Evolutionary conservation across 2,113 vertebrate genomes (phyloP), one percentile per base, ranked within the genome.

Genomic region (Abramis brama): DNA sequence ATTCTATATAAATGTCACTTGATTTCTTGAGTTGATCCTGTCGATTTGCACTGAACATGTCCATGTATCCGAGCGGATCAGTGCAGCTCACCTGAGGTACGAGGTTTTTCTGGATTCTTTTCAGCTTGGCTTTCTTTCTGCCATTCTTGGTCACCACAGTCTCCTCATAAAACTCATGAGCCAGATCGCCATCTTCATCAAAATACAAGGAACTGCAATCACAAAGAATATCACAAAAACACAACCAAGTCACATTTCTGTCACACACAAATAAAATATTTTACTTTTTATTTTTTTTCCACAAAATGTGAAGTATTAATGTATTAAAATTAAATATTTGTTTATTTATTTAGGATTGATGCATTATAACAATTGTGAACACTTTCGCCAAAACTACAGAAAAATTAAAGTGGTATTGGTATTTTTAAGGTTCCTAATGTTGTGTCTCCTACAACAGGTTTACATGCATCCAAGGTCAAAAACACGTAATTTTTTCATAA

Each of bases 81-180:
- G 45, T 11, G 1, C 0, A 6, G 30, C n/a, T 92, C 92, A 99
- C 98, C 97, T 99, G 98, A 94, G 98, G 97, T 94, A 97, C 96
- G 91, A 99, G 93, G 91, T 99, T 99, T 92, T 97, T 99, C 88
- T 98, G 96, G 80, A 99, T 97, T 89, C 97, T 96, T 93, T 96
- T 98, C 94, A 99, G 96, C 93, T 99, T 99, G 83, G 97, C 97
- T 66, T 96, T 97, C 90, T 96, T 98, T 86, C 97, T 96, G 70
- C 98, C 98, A 0, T 99, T 99, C 96, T 97, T 98, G 82, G 97
- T 98, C 91, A 99, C 95, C 90, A 99, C 95, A 8, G 96, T 99
- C 94, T 99, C 98, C 90, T 99, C 98, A 2, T 99, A 99, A 94
- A 99, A 99, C 84, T 99, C 97, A 36, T 99, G 98, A 71, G 98